These are phyloP conservation scores for Conops quadrifasciatus DNA, from an alignment of 2,888 invertebrate species.

Conservation along the genomic window DNA sequence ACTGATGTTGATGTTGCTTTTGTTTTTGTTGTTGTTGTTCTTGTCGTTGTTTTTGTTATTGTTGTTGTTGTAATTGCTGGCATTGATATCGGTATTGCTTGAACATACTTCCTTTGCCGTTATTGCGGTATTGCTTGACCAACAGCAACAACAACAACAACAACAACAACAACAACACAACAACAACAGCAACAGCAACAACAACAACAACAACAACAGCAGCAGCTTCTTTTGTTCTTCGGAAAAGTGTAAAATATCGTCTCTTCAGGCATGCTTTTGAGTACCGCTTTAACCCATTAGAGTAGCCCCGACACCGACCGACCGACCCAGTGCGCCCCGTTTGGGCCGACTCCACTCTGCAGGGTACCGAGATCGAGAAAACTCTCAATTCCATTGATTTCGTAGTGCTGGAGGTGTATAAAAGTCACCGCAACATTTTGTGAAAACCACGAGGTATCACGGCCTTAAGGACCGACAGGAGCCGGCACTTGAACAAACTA, in stretches of 20 bases:
- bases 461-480: too few relatives aligned
- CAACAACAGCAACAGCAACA: background rate
- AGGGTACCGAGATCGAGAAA: background rate
- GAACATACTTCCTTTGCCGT: conserved; percentile 13
- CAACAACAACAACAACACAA: background rate
- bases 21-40: conserved; percentile 16
- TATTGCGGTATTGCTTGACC: conserved; percentile 21
- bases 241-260: conserved; percentile 15
- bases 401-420: conserved; percentile 23
- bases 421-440: conserved; percentile 34
- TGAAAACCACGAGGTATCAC: conserved; percentile 17
- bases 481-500: conserved; percentile 25
- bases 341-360: background rate
- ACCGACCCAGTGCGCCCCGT: background rate
- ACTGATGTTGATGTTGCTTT: background rate
- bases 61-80: conserved; percentile 13
- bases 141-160: conserved; percentile 21
- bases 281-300: background rate
- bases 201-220: background rate
- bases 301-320: conserved; percentile 3
- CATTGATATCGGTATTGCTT: background rate
- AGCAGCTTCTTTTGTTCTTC: background rate
- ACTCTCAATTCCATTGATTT: conserved; percentile 17
- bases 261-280: conserved; percentile 12
- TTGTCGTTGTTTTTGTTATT: background rate